phyloP scores from a whole-genome alignment of 2,797 vertebrate species.

The Rhodeus uyekii region DNA sequence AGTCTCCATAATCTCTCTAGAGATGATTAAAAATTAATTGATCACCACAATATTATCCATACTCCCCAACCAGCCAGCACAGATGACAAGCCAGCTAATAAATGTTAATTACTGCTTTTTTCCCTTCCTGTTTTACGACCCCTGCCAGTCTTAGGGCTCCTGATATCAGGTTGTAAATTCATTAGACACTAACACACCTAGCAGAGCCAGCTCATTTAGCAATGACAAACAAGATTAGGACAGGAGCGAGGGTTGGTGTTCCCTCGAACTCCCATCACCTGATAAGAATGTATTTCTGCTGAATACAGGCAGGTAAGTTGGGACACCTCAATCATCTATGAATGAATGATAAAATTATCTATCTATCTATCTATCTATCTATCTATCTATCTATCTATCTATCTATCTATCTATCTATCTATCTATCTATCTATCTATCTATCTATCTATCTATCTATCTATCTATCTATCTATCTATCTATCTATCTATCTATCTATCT shows the following conservation, averaged over 20 bases:
- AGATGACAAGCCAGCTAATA: conserved; percentile 75
- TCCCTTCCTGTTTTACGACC: conserved; percentile 73
- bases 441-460: neutral
- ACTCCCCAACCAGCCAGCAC: conserved; percentile 60
- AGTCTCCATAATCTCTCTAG: conserved; percentile 77
- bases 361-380: too few species aligned
- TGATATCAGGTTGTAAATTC: conserved; percentile 93
- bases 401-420: neutral
- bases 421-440: neutral
- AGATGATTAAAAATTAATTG: conserved; percentile 86
- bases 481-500: neutral
- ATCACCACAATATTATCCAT: conserved; percentile 80
- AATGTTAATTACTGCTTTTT: conserved; percentile 84
- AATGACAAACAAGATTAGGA: conserved; percentile 93
- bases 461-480: neutral
- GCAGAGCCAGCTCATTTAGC: conserved; percentile 90
- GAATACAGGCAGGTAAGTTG: neutral
- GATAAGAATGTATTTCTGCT: conserved; percentile 24
- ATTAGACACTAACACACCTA: conserved; percentile 96
- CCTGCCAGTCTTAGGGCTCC: conserved; percentile 83
- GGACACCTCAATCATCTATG: neutral
- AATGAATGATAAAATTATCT: too few species aligned
- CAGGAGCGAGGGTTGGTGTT: conserved; percentile 62
- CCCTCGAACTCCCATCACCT: conserved; percentile 37
- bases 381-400: neutral